Conservation (phyloP, 1,140 invertebrate species). For the Chymomyza costata region DNA sequence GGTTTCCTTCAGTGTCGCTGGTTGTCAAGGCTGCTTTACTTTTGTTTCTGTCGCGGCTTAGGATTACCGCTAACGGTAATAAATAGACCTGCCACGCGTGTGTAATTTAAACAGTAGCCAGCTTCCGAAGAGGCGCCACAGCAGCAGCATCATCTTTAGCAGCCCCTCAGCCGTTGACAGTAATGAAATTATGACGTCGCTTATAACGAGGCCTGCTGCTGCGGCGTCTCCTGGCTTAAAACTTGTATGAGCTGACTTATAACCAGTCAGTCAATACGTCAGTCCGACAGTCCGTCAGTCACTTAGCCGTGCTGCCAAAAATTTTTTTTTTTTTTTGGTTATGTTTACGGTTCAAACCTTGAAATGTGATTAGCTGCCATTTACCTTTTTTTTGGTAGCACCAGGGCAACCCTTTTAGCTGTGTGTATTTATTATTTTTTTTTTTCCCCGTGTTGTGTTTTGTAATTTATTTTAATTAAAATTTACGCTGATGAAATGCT, state of each 20-base stretch:
- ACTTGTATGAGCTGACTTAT: too few species aligned
- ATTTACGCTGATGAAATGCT: slow-evolving; percentile 66
- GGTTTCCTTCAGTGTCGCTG: neutral
- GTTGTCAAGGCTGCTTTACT: slow-evolving; percentile 23
- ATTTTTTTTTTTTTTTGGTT: slow-evolving; percentile 2
- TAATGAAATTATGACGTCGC: slow-evolving; percentile 73
- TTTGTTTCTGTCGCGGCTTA: slow-evolving; percentile 54
- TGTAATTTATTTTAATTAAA: slow-evolving; percentile 72
- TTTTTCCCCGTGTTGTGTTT: slow-evolving; percentile 31
- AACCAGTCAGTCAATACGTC: too few species aligned
- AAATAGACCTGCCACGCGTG: slow-evolving; percentile 72
- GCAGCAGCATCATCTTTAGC: too few species aligned
- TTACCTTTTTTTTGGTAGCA: slow-evolving; percentile 40
- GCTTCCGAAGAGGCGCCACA: neutral
- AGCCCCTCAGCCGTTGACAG: slow-evolving; percentile 54
- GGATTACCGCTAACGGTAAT: slow-evolving; percentile 71
- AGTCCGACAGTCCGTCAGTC: too few species aligned
- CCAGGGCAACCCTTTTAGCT: slow-evolving; percentile 49
- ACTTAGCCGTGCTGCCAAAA: too few species aligned
- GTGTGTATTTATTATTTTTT: slow-evolving; percentile 28
- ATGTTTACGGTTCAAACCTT: slow-evolving; percentile 24
- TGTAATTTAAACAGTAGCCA: slow-evolving; percentile 49
- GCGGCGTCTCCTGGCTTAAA: slow-evolving; percentile 31
- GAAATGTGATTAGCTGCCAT: slow-evolving; percentile 65
- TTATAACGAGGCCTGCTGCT: slow-evolving; percentile 55